Conservation (phyloP, 2,113 vertebrate genomes). For the Nerophis ophidion region DNA sequence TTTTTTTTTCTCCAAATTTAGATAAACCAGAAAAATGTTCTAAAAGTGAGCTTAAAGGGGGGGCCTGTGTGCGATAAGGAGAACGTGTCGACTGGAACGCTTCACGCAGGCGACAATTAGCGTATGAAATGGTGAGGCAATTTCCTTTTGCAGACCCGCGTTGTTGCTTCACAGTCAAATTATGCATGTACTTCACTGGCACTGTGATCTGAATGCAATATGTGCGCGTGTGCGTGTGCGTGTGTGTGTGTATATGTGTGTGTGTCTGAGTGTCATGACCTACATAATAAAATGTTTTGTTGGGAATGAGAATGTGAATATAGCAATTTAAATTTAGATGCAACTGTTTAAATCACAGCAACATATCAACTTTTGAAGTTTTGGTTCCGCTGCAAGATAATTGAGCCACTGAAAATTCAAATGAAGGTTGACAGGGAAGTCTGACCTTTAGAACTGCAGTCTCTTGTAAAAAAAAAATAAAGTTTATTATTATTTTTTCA, state of each 20-base stretch:
- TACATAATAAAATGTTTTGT: conserved; percentile 9
- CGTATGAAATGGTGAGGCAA: not conserved
- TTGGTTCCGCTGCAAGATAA: too few relatives aligned
- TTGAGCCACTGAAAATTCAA: too few relatives aligned
- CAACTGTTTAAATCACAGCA: too few relatives aligned
- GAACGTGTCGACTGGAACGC: not conserved
- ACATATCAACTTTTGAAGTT: too few relatives aligned
- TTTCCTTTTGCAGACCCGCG: not conserved
- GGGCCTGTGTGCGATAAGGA: not conserved
- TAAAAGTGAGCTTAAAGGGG: not conserved
- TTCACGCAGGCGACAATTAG: not conserved
- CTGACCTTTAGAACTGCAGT: too few relatives aligned
- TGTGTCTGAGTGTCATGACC: conserved; percentile 1
- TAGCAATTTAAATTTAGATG: not conserved
- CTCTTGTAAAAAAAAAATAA: too few relatives aligned
- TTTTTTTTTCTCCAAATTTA: too few relatives aligned
- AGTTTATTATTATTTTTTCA: too few relatives aligned
- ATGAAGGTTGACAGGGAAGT: too few relatives aligned
- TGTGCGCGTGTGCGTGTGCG: not conserved
- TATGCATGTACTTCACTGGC: not conserved
- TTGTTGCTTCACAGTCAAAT: conserved; percentile 3
- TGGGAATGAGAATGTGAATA: not conserved
- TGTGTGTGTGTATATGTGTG: not conserved
- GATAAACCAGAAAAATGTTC: too few relatives aligned
- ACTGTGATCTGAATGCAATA: not conserved